phyloP scores from a whole-genome alignment of 2,888 invertebrate species.

The Heteropelma amictum region DNA sequence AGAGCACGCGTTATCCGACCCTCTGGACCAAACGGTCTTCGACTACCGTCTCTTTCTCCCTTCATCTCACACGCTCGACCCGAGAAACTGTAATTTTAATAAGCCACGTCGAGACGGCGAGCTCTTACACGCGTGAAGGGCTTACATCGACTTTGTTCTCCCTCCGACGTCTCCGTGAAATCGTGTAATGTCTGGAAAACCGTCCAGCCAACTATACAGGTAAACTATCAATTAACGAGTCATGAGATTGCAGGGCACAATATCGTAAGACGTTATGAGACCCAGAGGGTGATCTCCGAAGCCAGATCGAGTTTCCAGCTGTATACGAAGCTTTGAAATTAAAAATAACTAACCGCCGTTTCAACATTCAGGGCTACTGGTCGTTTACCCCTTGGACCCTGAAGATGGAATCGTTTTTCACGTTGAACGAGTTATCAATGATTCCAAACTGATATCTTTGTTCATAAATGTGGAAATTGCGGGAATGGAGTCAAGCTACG shows the following conservation, averaged over 20 bases:
- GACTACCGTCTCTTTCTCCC: slow-evolving; percentile 31
- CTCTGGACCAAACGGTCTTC: slow-evolving; percentile 18
- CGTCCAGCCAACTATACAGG: slow-evolving; percentile 15
- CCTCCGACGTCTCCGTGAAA: slow-evolving; percentile 19
- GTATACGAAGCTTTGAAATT: neutral
- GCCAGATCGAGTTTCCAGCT: neutral
- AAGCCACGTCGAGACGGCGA: slow-evolving; percentile 73
- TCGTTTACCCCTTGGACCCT: no score
- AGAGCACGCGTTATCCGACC: slow-evolving; percentile 59
- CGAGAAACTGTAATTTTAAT: slow-evolving; percentile 75
- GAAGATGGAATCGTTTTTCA: no score
- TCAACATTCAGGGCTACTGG: no score
- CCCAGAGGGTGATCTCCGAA: neutral
- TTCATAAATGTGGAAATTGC: no score
- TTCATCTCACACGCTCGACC: slow-evolving; percentile 1
- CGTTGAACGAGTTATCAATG: no score
- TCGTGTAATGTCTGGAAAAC: slow-evolving; percentile 27
- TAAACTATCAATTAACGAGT: slow-evolving; percentile 42
- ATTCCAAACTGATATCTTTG: no score
- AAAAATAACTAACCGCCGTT: no score
- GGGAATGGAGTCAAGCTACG: no score
- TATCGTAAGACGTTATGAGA: slow-evolving; percentile 22
- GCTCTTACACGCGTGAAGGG: slow-evolving; percentile 56
- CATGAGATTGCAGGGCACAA: slow-evolving; percentile 4
- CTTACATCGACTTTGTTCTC: slow-evolving; percentile 61